These are phyloP conservation scores for Caenorhabditis zanzibari DNA, from an alignment of 2,888 invertebrate genomes.

Conservation along the genomic window DNA sequence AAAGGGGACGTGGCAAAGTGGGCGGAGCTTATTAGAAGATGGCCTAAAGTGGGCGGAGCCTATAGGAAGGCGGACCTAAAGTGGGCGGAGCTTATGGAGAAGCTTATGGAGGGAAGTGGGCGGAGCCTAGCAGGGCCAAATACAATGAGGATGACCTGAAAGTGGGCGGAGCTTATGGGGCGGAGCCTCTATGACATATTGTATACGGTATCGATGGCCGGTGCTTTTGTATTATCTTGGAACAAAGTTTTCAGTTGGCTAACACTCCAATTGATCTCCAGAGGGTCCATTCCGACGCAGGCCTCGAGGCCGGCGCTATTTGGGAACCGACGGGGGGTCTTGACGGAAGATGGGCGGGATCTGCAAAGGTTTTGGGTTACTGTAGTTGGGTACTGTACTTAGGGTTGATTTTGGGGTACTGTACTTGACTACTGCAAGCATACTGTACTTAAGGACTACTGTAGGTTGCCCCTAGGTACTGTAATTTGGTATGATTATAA, in stretches of 20 bases:
- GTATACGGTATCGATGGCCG: constrained; percentile 80
- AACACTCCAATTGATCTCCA: constrained; percentile 82
- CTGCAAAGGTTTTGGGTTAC: constrained; percentile 4
- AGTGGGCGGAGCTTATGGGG: background rate
- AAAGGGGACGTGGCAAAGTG: too few relatives aligned
- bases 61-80: too few relatives aligned
- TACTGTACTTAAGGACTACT: too few relatives aligned
- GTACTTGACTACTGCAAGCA: too few relatives aligned
- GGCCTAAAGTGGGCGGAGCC: too few relatives aligned
- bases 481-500: too few relatives aligned
- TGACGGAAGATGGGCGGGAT: constrained; percentile 59
- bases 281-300: constrained; percentile 76
- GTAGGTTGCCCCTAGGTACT: too few relatives aligned
- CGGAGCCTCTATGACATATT: constrained; percentile 31
- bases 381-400: constrained; percentile 4
- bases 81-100: background rate
- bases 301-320: constrained; percentile 48
- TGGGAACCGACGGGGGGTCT: constrained; percentile 55
- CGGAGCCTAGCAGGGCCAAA: too few relatives aligned
- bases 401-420: background rate
- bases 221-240: constrained; percentile 76
- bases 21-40: too few relatives aligned
- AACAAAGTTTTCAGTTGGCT: constrained; percentile 78
- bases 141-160: too few relatives aligned
- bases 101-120: too few relatives aligned